Conservation (phyloP, 2,888 invertebrate genomes). For the Colostygia pectinataria region DNA sequence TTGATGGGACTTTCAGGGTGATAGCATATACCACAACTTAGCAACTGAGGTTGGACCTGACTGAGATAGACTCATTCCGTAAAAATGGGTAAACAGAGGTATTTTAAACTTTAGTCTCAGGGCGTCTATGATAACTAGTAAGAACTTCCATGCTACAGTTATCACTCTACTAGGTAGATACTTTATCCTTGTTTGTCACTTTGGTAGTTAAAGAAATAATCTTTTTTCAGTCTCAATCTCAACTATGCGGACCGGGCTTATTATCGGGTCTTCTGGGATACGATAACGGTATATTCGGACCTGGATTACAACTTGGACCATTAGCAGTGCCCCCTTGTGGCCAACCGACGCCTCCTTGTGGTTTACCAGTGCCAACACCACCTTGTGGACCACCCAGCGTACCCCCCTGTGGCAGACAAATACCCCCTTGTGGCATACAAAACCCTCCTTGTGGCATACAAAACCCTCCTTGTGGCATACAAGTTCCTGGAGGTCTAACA, state of each 20-base stretch:
- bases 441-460: neutral
- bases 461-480: slow-evolving; percentile 1
- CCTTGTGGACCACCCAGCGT: neutral
- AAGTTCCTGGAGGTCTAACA: neutral
- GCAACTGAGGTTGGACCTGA: too few species aligned
- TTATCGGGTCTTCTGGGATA: slow-evolving; percentile 7
- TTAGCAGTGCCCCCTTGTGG: neutral
- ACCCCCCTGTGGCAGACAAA: slow-evolving; percentile 8
- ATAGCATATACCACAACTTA: too few species aligned
- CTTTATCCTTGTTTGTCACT: neutral
- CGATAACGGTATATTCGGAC: slow-evolving; percentile 15
- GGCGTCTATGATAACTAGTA: too few species aligned
- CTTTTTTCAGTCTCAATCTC: slow-evolving; percentile 36
- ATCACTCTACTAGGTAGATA: too few species aligned
- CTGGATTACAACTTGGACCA: slow-evolving; percentile 9
- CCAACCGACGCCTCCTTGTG: neutral
- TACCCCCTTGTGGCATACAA: slow-evolving; percentile 1
- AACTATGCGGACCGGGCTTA: slow-evolving; percentile 19
- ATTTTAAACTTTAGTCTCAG: too few species aligned
- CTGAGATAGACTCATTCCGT: too few species aligned
- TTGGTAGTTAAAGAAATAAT: neutral
- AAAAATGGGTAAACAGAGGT: too few species aligned
- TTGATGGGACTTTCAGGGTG: too few species aligned
- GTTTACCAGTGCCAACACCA: neutral
- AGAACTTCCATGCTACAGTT: too few species aligned